Conservation (phyloP, 1,140 invertebrate species). For the Colletes latitarsis region DNA sequence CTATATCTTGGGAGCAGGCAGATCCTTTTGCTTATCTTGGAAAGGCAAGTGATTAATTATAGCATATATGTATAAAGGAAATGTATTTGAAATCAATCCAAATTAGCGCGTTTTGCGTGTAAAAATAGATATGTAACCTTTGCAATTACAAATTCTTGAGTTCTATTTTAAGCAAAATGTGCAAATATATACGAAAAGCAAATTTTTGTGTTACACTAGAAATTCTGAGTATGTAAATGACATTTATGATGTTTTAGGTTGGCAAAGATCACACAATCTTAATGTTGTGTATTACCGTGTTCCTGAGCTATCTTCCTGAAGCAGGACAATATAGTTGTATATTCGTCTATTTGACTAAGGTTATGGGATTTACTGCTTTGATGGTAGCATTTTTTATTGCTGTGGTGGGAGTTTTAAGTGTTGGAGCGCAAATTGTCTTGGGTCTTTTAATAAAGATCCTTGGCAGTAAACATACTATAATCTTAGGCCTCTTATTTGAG, state of each 20-base stretch:
- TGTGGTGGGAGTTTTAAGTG: constrained; percentile 97
- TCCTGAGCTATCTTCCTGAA: constrained; percentile 99
- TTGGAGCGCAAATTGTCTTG: constrained; percentile 95
- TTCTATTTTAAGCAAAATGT: not conserved
- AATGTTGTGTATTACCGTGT: constrained; percentile 98
- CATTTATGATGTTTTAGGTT: constrained; percentile 83
- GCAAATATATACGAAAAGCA: not conserved
- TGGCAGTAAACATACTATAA: constrained; percentile 98
- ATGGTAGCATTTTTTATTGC: constrained; percentile 99
- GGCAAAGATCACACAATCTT: constrained; percentile 97
- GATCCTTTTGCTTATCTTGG: constrained; percentile 93
- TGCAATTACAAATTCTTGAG: not conserved
- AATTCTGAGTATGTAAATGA: not conserved
- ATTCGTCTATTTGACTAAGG: constrained; percentile 99
- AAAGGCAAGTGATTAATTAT: constrained; percentile 80
- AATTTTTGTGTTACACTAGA: not conserved
- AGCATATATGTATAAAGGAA: not conserved
- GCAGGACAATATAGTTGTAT: constrained; percentile 99
- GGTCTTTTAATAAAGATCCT: constrained; percentile 94
- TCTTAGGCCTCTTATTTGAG: constrained; percentile 97
- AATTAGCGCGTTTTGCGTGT: constrained; percentile 11
- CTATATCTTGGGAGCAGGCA: constrained; percentile 97
- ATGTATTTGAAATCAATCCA: constrained; percentile 24
- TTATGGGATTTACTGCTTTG: constrained; percentile 97
- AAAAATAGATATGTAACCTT: constrained; percentile 22